Base-by-base conservation (phyloP, 1,140 invertebrate genomes). In the Globodera rostochiensis region DNA sequence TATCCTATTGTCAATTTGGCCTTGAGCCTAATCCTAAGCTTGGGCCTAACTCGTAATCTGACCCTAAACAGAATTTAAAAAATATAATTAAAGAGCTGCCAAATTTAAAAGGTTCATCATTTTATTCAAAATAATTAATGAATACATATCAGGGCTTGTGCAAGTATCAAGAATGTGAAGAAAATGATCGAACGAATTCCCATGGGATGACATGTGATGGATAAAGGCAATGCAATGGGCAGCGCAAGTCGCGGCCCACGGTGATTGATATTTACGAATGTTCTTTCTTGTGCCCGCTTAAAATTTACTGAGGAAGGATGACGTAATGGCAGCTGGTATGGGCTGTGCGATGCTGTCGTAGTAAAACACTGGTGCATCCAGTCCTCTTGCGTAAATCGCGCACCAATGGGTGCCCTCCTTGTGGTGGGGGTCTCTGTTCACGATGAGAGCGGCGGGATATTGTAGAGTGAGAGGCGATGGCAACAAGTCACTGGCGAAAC, bases 141-240 rank as follows among this genome's bases (percentile, higher is more conserved):
- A n/a, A 49, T 47, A 74, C 45, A 74, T 57, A 74, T 74, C 73
- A 9, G 73, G 73, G 13, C 60, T 74, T 9, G 50, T 46, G 25
- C 60, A 50, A 45, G 1, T 74, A 45, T 49, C 46, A 2, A 74
- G 13, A 47, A 49, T 13, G 45, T 46, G 8, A 4, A 74, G 9
- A 49, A 25, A 74, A 25, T 36, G 36, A 1, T 50, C 60, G 47
- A 74, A 74, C 21, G 73, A 57, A 74, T 47, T 25, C 50, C 60
- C 60, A 15, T 11, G 45, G 9, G 36, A 36, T 36, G 73, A 74
- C n/a, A 74, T 21, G 25, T 25, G 47, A 49, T 74, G 47, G 13
- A 74, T 74, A 15, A 74, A 74, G 9, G 19, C 47, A 36, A 74
- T 74, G 53, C 73, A 74, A 46, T 74, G 73, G 6, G 19, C 19